These are phyloP conservation scores for Phylloscopus trochilus DNA, from an alignment of 2,113 vertebrate genomes.

Conservation along the genomic window DNA sequence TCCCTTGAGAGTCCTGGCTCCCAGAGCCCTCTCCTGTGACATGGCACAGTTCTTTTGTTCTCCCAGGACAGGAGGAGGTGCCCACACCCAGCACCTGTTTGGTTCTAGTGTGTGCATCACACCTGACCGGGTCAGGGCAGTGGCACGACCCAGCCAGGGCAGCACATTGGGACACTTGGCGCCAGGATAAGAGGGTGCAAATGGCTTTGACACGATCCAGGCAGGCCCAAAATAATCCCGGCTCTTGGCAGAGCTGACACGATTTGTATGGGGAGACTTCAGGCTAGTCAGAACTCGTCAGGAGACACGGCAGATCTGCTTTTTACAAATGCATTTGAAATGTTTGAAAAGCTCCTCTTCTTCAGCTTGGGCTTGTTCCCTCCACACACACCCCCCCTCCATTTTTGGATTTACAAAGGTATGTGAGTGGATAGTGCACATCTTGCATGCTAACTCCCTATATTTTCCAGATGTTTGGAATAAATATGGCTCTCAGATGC, in stretches of 20 bases:
- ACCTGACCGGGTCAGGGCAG: background rate
- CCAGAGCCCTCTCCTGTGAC: background rate
- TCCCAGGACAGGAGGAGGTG: background rate
- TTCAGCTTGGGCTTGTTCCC: background rate
- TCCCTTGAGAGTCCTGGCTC: background rate
- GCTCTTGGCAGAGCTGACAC: conserved; percentile 1
- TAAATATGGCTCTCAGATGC: background rate
- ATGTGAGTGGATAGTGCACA: fast-evolving
- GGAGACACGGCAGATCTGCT: background rate
- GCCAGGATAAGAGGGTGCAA: background rate
- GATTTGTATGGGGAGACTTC: background rate
- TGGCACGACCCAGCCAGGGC: background rate
- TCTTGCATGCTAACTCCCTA: background rate
- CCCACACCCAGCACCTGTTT: background rate
- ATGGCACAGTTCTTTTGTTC: background rate
- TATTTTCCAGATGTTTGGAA: background rate
- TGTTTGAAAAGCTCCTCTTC: background rate
- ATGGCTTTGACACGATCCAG: background rate
- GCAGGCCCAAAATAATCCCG: background rate
- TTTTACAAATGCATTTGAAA: background rate
- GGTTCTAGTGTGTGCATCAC: background rate
- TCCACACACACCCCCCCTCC: fast-evolving
- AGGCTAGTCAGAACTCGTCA: background rate
- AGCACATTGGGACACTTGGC: background rate
- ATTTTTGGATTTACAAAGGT: background rate